A percentile compares a stretch with the other conserved stretches of the same genome.
Evolutionary conservation across 2,888 invertebrate genomes (phyloP).

Genomic region (Hypercompe scribonia): DNA sequence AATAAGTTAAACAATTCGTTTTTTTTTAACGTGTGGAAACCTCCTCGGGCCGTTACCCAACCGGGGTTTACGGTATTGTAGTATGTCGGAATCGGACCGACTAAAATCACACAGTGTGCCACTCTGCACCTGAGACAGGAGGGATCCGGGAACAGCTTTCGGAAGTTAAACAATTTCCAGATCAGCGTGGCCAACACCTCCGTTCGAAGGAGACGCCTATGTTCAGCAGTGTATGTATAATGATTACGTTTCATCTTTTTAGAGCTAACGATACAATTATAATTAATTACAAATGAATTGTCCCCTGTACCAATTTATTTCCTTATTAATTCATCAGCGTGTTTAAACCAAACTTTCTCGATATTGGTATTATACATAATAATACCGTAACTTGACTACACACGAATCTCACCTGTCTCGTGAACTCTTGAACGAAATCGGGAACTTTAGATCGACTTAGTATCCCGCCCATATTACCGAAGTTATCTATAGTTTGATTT

Average conservation of each 20-base stretch:
- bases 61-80: too few relatives aligned
- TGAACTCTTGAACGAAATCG: slow-evolving; percentile 31
- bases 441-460: slow-evolving; percentile 42
- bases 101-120: too few relatives aligned
- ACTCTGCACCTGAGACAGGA: too few relatives aligned
- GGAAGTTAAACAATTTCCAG: too few relatives aligned
- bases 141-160: too few relatives aligned
- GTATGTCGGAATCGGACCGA: too few relatives aligned
- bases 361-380: neutral
- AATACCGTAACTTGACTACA: slow-evolving; percentile 13
- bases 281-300: slow-evolving; percentile 12
- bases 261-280: neutral
- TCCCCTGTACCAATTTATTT: neutral
- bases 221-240: too few relatives aligned
- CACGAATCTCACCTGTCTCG: slow-evolving; percentile 18
- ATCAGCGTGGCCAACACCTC: too few relatives aligned
- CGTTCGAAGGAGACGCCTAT: too few relatives aligned
- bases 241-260: neutral
- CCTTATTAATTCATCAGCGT: neutral
- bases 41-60: too few relatives aligned
- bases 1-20: too few relatives aligned
- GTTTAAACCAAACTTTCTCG: neutral
- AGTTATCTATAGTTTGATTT: slow-evolving; percentile 36
- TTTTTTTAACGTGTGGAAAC: too few relatives aligned
- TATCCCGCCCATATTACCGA: slow-evolving; percentile 37